Evolutionary conservation across 2,888 invertebrate genomes (phyloP).

Genomic region (Empis stercorea): DNA sequence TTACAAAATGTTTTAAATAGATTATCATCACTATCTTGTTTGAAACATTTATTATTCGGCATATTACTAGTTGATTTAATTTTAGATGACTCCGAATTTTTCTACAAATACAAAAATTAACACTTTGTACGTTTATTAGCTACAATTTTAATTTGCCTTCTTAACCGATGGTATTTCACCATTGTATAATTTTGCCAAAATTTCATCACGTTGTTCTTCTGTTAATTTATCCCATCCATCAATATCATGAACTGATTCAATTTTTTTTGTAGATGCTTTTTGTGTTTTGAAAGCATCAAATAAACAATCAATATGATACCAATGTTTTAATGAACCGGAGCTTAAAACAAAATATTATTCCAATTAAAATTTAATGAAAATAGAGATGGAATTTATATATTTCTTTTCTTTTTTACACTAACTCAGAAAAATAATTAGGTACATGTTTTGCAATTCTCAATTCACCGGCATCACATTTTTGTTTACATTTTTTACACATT

Average conservation of each 20-base stretch:
- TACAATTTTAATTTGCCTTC: too few relatives aligned
- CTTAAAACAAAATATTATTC: slow-evolving; percentile 1
- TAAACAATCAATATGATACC: slow-evolving; percentile 69
- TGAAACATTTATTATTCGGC: background rate
- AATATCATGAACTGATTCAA: slow-evolving; percentile 65
- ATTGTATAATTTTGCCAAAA: slow-evolving; percentile 32
- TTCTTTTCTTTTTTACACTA: slow-evolving; percentile 38
- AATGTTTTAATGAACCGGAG: slow-evolving; percentile 63
- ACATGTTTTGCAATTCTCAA: slow-evolving; percentile 65
- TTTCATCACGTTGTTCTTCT: slow-evolving; percentile 51
- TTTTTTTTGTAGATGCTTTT: slow-evolving; percentile 65
- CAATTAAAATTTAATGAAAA: background rate
- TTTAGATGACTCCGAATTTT: background rate
- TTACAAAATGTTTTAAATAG: slow-evolving; percentile 63
- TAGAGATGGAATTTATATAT: too few relatives aligned
- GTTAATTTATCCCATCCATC: slow-evolving; percentile 58
- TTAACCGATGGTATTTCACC: background rate
- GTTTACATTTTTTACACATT: slow-evolving; percentile 77
- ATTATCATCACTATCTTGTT: slow-evolving; percentile 44
- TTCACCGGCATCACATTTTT: slow-evolving; percentile 56
- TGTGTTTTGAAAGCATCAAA: slow-evolving; percentile 69
- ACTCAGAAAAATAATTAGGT: slow-evolving; percentile 42
- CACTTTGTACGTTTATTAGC: background rate
- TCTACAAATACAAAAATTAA: slow-evolving; percentile 1
- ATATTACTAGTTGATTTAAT: background rate